Evolutionary conservation across 2,113 vertebrate genomes (phyloP).

Genomic region (Scartelaos histophorus): DNA sequence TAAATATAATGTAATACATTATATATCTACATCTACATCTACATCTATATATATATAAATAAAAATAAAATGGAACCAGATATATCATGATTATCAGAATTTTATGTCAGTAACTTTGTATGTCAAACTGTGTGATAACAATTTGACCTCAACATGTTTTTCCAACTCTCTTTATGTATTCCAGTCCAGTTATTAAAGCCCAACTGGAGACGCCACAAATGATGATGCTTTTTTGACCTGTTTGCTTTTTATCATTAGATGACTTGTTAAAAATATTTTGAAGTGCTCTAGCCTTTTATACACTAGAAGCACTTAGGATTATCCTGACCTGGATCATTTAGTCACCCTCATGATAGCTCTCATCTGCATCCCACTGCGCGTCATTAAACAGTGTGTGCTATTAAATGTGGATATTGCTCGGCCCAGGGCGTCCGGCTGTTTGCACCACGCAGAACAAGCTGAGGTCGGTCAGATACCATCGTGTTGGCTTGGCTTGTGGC

Average conservation of each 20-base stretch:
- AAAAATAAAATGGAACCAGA: too few species aligned
- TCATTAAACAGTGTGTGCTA: conserved; percentile 37
- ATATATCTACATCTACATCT: too few species aligned
- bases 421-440: conserved; percentile 22
- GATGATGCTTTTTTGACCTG: neutral
- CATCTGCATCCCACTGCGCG: conserved; percentile 21
- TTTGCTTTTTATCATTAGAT: neutral
- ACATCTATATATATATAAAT: too few species aligned
- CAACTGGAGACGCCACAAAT: neutral
- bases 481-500: conserved; percentile 22
- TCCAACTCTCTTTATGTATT: neutral
- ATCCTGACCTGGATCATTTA: conserved; percentile 3
- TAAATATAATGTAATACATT: too few species aligned
- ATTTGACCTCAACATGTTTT: neutral
- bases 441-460: conserved; percentile 26
- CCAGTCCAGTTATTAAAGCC: neutral
- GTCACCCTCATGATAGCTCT: conserved; percentile 6
- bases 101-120: neutral
- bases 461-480: conserved; percentile 24
- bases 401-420: conserved; percentile 43
- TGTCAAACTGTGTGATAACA: neutral
- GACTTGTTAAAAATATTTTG: neutral
- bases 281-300: neutral
- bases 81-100: neutral
- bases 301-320: neutral